Percentiles rank a stretch among this genome's conserved stretches.
Conservation (phyloP, 2,797 vertebrate species). For the Sylvia borin region DNA sequence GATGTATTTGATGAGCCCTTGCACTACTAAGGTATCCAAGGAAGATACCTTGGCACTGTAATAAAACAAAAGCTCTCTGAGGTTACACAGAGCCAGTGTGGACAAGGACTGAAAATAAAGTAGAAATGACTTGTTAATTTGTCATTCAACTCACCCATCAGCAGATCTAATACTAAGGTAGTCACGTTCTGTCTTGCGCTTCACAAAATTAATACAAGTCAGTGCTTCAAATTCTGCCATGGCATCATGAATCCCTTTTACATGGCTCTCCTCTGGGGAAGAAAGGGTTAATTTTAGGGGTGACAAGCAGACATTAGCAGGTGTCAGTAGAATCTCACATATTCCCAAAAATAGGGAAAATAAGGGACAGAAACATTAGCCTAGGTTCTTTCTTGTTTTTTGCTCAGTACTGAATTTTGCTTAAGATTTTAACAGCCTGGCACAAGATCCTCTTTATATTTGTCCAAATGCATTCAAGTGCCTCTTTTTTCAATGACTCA, state of each 20-base stretch:
- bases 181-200: conserved; percentile 47
- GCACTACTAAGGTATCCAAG: neutral
- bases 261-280: conserved; percentile 25
- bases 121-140: neutral
- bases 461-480: neutral
- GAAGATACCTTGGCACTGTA: neutral
- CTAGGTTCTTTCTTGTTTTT: neutral
- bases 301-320: neutral
- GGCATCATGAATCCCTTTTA: conserved; percentile 53
- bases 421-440: neutral
- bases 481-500: neutral
- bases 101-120: neutral
- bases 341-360: neutral
- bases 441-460: neutral
- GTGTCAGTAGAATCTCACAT: neutral
- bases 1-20: neutral
- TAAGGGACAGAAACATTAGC: neutral
- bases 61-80: neutral
- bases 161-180: conserved; percentile 63
- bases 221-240: conserved; percentile 66
- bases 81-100: neutral
- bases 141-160: conserved; percentile 35
- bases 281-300: neutral
- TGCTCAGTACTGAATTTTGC: neutral
- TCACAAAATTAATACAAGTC: conserved; percentile 71